Percentiles rank a stretch among this genome's conserved stretches.
Conservation (phyloP, 2,113 vertebrate species). For the Eulemur rufifrons region DNA sequence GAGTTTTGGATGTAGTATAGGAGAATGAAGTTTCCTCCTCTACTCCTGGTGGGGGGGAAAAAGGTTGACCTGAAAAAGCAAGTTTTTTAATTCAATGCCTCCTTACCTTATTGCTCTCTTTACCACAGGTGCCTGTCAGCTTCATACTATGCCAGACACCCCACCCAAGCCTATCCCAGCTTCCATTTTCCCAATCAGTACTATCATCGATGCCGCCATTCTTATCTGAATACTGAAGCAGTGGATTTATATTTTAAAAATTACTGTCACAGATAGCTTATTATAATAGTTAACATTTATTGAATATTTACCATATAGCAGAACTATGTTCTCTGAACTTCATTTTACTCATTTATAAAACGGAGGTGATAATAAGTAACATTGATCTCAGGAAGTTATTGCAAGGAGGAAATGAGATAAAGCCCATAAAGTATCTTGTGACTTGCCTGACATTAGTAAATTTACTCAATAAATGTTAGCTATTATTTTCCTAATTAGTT, state of each 20-base stretch:
- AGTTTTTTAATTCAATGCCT: background rate
- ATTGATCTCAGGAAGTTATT: background rate
- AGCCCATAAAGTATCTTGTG: background rate
- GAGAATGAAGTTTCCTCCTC: background rate
- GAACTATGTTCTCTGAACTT: background rate
- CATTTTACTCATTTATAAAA: conserved; percentile 1
- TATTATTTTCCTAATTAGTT: conserved; percentile 29
- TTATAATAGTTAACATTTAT: background rate
- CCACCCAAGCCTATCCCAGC: background rate
- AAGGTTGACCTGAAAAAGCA: background rate
- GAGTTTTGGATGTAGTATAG: background rate
- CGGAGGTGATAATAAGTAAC: background rate
- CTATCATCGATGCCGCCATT: background rate
- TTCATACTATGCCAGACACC: background rate
- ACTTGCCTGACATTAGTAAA: background rate
- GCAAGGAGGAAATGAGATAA: background rate
- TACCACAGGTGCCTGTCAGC: background rate
- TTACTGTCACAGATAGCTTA: background rate
- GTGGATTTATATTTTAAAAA: background rate
- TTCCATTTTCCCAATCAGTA: background rate
- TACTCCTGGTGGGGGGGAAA: background rate
- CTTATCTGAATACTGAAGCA: background rate
- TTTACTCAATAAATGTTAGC: background rate
- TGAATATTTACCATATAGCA: background rate
- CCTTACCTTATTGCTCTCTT: background rate